Conservation (phyloP, 92 coral and sea anemone genomes). For the Parazoanthus darwini region DNA sequence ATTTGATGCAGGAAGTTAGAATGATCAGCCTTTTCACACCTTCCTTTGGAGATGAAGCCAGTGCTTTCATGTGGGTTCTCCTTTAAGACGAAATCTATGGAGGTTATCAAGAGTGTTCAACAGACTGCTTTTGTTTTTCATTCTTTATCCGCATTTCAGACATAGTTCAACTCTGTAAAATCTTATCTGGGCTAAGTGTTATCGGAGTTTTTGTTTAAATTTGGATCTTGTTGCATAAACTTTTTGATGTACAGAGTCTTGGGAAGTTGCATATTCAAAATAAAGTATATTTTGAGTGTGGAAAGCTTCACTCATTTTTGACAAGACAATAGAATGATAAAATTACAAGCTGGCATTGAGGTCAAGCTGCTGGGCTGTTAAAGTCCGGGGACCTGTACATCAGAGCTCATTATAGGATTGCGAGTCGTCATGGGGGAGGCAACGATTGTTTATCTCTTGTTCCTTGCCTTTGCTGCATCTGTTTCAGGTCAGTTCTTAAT, state of each 20-base stretch:
- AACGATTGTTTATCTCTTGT: neutral
- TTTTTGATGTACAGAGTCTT: neutral
- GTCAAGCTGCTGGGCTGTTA: too few relatives aligned
- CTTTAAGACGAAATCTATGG: neutral
- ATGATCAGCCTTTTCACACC: too few relatives aligned
- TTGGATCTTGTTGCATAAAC: neutral
- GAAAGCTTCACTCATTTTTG: neutral
- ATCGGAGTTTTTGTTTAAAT: too few relatives aligned
- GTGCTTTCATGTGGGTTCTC: neutral
- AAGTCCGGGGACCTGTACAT: neutral
- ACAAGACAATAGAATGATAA: conserved; percentile 24
- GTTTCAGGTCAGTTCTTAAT: conserved; percentile 14
- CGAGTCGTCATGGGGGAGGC: neutral
- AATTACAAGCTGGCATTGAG: neutral
- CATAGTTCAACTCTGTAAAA: neutral
- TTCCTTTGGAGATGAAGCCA: neutral
- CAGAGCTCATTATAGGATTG: neutral
- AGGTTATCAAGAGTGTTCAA: neutral
- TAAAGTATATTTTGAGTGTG: neutral
- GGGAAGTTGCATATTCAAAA: neutral
- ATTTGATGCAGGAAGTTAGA: too few relatives aligned
- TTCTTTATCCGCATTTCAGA: neutral
- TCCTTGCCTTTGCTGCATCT: neutral
- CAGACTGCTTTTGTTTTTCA: neutral
- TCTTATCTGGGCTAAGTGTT: neutral